Conservation (phyloP, 2,888 invertebrate species). For the Tiliacea citrago region DNA sequence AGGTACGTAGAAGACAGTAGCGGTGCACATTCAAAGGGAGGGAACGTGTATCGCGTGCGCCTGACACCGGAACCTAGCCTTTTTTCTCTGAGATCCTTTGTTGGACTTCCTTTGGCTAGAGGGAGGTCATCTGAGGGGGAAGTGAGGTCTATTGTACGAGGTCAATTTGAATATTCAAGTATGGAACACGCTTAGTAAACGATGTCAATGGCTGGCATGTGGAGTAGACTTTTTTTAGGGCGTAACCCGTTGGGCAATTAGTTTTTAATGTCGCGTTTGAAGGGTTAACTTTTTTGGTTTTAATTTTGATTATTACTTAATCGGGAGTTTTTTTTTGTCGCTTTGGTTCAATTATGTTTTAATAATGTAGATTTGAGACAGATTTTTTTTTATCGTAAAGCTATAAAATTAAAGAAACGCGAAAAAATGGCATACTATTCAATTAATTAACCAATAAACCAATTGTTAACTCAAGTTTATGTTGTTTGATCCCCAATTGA, state of each 20-base stretch:
- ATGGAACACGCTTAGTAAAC: constrained; percentile 79
- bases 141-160: constrained; percentile 77
- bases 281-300: constrained; percentile 38
- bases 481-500: no score
- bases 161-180: constrained; percentile 88
- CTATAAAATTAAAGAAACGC: background rate
- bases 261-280: constrained; percentile 57
- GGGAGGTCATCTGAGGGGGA: constrained; percentile 69
- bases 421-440: no score
- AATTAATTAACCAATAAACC: no score
- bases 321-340: constrained; percentile 1
- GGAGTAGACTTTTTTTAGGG: constrained; percentile 65
- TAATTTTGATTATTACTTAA: constrained; percentile 12
- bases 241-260: no score
- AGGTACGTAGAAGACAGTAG: constrained; percentile 65
- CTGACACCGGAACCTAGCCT: constrained; percentile 86
- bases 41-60: constrained; percentile 75
- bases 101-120: constrained; percentile 81
- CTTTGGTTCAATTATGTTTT: background rate
- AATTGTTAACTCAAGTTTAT: no score
- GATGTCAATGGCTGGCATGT: constrained; percentile 75
- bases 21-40: constrained; percentile 65
- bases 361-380: background rate
- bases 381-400: background rate
- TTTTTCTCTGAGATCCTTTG: constrained; percentile 85